Percentiles rank a stretch among this genome's conserved stretches.
Conservation (phyloP, 2,888 invertebrate species). For the Biston betularia region DNA sequence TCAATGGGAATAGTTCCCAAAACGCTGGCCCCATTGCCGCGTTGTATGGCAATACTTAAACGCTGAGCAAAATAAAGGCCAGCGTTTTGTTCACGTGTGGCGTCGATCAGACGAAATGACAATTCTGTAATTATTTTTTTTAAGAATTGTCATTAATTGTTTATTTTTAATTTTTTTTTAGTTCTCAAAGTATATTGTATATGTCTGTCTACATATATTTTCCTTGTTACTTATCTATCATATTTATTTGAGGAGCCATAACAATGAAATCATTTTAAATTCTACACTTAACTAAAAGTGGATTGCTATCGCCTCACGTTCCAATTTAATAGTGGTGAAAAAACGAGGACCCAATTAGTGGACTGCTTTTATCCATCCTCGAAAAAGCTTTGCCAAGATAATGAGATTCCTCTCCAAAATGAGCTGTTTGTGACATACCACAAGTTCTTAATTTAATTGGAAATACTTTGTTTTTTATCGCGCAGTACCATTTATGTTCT, state of each 20-base stretch:
- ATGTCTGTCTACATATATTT: too few relatives aligned
- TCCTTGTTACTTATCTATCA: too few relatives aligned
- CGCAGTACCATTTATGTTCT: slow-evolving; percentile 1
- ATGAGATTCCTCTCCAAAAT: slow-evolving; percentile 38
- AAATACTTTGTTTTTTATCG: slow-evolving; percentile 1
- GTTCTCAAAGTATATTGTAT: too few relatives aligned
- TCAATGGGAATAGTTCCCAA: too few relatives aligned
- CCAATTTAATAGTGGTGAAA: slow-evolving; percentile 25
- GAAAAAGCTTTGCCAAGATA: slow-evolving; percentile 31
- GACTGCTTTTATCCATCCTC: slow-evolving; percentile 26
- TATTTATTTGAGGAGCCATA: not conserved
- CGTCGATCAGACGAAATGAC: too few relatives aligned
- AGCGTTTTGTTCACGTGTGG: too few relatives aligned
- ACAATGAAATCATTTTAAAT: not conserved
- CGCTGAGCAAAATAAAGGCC: too few relatives aligned
- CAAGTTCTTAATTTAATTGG: slow-evolving; percentile 38
- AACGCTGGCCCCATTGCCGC: too few relatives aligned
- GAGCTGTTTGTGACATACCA: slow-evolving; percentile 39
- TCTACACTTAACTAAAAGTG: slow-evolving; percentile 11
- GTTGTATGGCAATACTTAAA: too few relatives aligned
- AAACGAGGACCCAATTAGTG: slow-evolving; percentile 30
- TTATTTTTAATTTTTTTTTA: too few relatives aligned
- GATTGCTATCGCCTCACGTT: slow-evolving; percentile 29
- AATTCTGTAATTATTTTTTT: too few relatives aligned
- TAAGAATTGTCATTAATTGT: too few relatives aligned